Conservation (phyloP, 2,113 vertebrate species). For the Sisor rabdophorus region DNA sequence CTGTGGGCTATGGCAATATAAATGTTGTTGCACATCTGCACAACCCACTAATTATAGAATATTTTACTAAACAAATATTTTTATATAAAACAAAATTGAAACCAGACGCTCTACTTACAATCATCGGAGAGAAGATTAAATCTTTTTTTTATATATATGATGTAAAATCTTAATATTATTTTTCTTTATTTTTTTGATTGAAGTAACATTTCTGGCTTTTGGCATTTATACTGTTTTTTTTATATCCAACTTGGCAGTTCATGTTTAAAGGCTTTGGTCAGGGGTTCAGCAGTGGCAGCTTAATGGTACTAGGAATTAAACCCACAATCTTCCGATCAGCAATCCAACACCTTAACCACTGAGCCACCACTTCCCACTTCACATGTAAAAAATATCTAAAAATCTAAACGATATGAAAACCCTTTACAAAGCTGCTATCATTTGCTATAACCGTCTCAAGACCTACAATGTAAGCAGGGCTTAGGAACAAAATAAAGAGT, state of each 20-base stretch:
- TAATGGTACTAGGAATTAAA: too few relatives aligned
- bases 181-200: neutral
- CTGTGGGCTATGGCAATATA: neutral
- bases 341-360: neutral
- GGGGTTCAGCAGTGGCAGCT: too few relatives aligned
- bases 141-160: neutral
- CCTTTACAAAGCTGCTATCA: neutral
- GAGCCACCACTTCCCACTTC: too few relatives aligned
- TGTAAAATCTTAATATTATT: neutral
- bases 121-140: neutral
- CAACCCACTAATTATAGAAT: neutral
- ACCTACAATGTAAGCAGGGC: neutral
- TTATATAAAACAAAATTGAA: too few relatives aligned
- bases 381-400: too few relatives aligned
- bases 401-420: neutral
- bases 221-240: too few relatives aligned
- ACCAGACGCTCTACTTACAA: too few relatives aligned
- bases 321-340: neutral
- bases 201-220: neutral
- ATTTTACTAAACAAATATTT: neutral
- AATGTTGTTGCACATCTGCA: conserved; percentile 14
- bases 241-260: too few relatives aligned
- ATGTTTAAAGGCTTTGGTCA: too few relatives aligned
- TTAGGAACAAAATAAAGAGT: neutral
- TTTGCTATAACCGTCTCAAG: neutral